Base-by-base conservation (phyloP, 2,113 vertebrate species). In the Haplotaxodon microlepis region DNA sequence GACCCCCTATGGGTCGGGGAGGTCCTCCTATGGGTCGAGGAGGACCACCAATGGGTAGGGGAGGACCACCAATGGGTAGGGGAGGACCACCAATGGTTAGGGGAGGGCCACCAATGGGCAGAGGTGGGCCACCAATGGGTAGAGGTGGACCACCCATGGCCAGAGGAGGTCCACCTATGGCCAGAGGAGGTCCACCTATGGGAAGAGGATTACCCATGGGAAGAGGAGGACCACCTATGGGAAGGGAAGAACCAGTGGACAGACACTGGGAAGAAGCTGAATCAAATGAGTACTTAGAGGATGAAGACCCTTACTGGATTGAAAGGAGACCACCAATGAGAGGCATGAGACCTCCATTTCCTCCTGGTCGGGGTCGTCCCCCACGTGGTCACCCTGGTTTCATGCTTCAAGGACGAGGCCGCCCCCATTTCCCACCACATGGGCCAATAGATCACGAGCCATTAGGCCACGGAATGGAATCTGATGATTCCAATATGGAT, bases 241-340 rank as follows among this genome's bases (percentile, higher is more conserved):
- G 85, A 14, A 95, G 95, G 84, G 97, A 97, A 94, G 97, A 95
- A 89, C 96, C 63, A 96, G 93, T 97, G 93, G 97, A 97, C 0
- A 95, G 94, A 36, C 97, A 97, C 57, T 99, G 98, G 98, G 97
- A 97, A 90, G 97, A 98, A 14, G 90, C 91, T 69, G 97, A 97
- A 19, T 83, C 93, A 66, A 93, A 84, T 2, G 97, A 98, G 76
- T 98, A 97, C 94, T 96, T 94, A 82, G 96, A 97, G 78, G 97
- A 98, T 84, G 91, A 93, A 76, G 97, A 98, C 76, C 89, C 85
- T 0, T 98, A 97, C 85, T 97, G 97, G 94, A 96, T 95, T 89
- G 98, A 98, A 82, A 97, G 97, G 63, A 95, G 97, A 82, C 96
- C 97, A 84, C 96, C 96, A 34, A 95, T 96, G 69, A 96, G 95